phyloP scores from a whole-genome alignment of 2,113 vertebrate species.

The Etheostoma cragini region DNA sequence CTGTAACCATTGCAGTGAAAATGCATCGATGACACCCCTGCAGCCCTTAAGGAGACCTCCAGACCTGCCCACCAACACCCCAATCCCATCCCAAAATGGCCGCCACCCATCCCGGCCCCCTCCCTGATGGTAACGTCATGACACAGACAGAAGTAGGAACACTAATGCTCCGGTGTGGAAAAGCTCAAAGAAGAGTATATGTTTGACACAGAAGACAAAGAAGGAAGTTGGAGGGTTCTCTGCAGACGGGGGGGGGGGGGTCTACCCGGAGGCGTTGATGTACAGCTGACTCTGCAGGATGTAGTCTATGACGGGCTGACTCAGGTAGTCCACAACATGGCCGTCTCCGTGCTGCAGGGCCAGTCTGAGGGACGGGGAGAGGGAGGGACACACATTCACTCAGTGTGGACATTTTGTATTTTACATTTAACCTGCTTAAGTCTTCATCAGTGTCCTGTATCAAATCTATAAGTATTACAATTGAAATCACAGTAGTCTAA shows the following conservation, averaged over 20 bases:
- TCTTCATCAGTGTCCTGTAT: background rate
- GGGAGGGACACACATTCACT: background rate
- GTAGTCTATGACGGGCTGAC: constrained; percentile 98
- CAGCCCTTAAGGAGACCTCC: constrained; percentile 13
- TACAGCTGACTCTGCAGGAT: constrained; percentile 99
- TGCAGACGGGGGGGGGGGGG: background rate
- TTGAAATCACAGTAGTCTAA: no score
- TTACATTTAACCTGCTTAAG: background rate
- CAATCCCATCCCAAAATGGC: background rate
- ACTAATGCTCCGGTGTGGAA: constrained; percentile 64
- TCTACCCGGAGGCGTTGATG: constrained; percentile 96
- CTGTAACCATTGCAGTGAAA: background rate
- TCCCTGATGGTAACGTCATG: constrained; percentile 69
- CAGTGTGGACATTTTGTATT: background rate
- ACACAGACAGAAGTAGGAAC: constrained; percentile 75
- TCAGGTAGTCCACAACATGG: constrained; percentile 96
- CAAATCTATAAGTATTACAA: no score
- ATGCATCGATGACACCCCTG: background rate
- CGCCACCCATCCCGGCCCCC: constrained; percentile 28
- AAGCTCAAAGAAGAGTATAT: constrained; percentile 73
- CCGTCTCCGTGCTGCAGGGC: constrained; percentile 98
- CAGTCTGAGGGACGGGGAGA: constrained; percentile 83
- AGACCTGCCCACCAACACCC: constrained; percentile 12
- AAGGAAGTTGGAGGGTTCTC: constrained; percentile 41
- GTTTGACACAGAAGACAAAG: constrained; percentile 80